phyloP scores from a whole-genome alignment of 2,888 invertebrate species.

The Lasioglossum calceatum region DNA sequence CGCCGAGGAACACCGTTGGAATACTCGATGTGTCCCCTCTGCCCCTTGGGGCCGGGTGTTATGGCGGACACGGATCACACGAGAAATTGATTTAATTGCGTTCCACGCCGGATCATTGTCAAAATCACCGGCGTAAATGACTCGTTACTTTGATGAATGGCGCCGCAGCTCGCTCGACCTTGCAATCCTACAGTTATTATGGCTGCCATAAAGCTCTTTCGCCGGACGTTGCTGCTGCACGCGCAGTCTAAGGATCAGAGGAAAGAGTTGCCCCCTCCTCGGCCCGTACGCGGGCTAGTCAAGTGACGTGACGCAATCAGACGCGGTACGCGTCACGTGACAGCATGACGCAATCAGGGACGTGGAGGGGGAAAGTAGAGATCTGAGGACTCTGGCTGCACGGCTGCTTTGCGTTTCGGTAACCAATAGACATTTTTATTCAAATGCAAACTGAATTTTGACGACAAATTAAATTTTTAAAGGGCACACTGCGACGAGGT shows the following conservation, averaged over 20 bases:
- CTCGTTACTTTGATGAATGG: background rate
- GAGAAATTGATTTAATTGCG: conserved; percentile 38
- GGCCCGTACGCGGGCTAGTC: no score
- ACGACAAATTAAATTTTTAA: no score
- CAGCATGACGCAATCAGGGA: no score
- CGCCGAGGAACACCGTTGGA: conserved; percentile 18
- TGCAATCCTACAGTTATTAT: background rate
- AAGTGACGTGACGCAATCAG: no score
- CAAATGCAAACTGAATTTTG: no score
- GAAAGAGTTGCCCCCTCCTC: no score
- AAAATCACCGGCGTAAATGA: conserved; percentile 19
- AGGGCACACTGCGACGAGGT: no score
- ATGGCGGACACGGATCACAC: background rate
- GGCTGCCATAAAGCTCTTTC: background rate
- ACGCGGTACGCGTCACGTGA: no score
- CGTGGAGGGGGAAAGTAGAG: no score
- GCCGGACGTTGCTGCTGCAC: background rate
- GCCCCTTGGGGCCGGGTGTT: background rate
- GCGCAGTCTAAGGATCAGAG: no score
- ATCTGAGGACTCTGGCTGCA: no score
- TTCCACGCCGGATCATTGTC: conserved; percentile 22
- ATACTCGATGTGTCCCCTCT: conserved; percentile 30
- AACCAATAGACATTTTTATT: background rate
- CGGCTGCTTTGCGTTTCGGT: background rate
- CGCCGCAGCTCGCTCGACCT: background rate